Percentiles rank a stretch among this genome's conserved stretches.
Conservation (phyloP, 2,797 vertebrate species). For the Pteronotus mesoamericanus region DNA sequence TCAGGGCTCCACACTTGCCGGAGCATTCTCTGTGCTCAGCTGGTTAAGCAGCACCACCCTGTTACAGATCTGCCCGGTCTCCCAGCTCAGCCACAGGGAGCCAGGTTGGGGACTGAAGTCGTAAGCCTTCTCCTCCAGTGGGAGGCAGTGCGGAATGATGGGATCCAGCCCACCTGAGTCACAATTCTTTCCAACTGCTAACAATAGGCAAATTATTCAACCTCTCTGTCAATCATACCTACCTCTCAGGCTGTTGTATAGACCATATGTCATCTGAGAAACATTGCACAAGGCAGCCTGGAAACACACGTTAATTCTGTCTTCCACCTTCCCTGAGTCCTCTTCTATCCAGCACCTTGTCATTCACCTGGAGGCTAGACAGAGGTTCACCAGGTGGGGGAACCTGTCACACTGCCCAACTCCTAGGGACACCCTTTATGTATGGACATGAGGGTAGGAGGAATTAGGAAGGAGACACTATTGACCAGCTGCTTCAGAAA, state of each 20-base stretch:
- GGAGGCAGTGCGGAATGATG: not conserved
- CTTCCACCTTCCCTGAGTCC: not conserved
- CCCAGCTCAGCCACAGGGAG: not conserved
- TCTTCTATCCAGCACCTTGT: not conserved
- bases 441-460: not conserved
- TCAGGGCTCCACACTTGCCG: not conserved
- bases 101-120: not conserved
- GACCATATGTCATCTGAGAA: not conserved
- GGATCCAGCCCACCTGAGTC: not conserved
- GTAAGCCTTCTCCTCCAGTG: not conserved
- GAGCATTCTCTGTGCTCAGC: not conserved
- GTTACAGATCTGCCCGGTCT: not conserved
- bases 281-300: not conserved
- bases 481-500: not conserved
- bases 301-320: not conserved
- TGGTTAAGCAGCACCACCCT: not conserved
- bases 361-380: not conserved
- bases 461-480: not conserved
- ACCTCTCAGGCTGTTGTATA: not conserved
- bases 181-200: not conserved
- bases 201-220: not conserved
- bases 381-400: not conserved
- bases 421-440: not conserved
- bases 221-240: not conserved
- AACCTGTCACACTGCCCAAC: not conserved